Conservation (phyloP, 2,888 invertebrate genomes). For the Eucera pruinosa region DNA sequence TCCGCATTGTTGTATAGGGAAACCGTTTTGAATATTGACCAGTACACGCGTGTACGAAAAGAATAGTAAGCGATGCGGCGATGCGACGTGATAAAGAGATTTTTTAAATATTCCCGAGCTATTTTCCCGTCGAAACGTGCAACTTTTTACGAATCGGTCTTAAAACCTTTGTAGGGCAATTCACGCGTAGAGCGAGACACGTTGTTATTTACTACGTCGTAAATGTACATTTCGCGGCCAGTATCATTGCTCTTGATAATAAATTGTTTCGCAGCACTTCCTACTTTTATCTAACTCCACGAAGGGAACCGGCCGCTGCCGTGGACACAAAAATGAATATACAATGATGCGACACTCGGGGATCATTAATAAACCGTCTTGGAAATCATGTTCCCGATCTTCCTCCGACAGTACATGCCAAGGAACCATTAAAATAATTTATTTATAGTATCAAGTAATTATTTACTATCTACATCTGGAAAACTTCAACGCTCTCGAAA, state of each 20-base stretch:
- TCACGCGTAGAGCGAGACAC: background rate
- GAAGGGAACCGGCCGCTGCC: background rate
- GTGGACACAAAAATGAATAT: conserved; percentile 50
- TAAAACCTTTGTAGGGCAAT: background rate
- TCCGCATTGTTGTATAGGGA: conserved; percentile 37
- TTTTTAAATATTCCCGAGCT: background rate
- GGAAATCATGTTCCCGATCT: conserved; percentile 55
- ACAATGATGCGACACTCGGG: conserved; percentile 42
- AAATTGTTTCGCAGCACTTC: conserved; percentile 33
- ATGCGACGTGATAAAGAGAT: conserved; percentile 1
- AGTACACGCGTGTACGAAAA: background rate
- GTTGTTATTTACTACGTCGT: conserved; percentile 21
- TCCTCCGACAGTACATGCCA: conserved; percentile 36
- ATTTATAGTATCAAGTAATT: conserved; percentile 53
- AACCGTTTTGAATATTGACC: conserved; percentile 30
- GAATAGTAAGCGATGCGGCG: background rate
- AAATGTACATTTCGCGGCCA: conserved; percentile 28
- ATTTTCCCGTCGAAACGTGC: background rate
- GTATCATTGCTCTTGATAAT: conserved; percentile 35
- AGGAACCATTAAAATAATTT: conserved; percentile 53
- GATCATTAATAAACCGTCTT: conserved; percentile 53
- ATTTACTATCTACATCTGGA: conserved; percentile 35
- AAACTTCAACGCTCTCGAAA: conserved; percentile 17
- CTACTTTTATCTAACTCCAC: conserved; percentile 37
- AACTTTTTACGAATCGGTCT: background rate